Evolutionary conservation across 2,888 invertebrate genomes (phyloP).

Genomic region (Chloroclysta siterata): DNA sequence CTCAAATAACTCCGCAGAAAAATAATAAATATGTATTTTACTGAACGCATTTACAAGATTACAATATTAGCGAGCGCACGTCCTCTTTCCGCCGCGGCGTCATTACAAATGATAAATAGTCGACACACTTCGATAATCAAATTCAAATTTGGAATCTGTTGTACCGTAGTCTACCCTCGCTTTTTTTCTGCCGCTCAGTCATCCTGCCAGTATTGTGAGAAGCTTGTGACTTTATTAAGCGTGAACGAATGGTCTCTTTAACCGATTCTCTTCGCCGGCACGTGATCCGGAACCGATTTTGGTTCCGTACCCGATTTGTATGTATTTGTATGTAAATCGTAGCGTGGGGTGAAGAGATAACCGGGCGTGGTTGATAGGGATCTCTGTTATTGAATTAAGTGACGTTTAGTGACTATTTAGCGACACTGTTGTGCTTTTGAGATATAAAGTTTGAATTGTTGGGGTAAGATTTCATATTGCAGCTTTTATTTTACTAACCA

Average conservation of each 20-base stretch:
- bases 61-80: slow-evolving; percentile 79
- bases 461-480: slow-evolving; percentile 35
- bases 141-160: slow-evolving; percentile 85
- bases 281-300: slow-evolving; percentile 86
- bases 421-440: slow-evolving; percentile 44
- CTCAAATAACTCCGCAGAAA: slow-evolving; percentile 68
- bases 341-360: slow-evolving; percentile 76
- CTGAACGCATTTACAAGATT: slow-evolving; percentile 82
- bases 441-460: slow-evolving; percentile 40
- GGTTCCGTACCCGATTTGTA: slow-evolving; percentile 75
- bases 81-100: slow-evolving; percentile 71
- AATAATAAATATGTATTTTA: slow-evolving; percentile 78
- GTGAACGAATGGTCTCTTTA: slow-evolving; percentile 81
- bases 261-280: slow-evolving; percentile 85
- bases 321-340: slow-evolving; percentile 81
- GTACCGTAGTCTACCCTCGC: slow-evolving; percentile 60
- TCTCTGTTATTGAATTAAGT: slow-evolving; percentile 79
- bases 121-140: slow-evolving; percentile 85
- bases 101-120: slow-evolving; percentile 84
- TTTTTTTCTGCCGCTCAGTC: slow-evolving; percentile 65
- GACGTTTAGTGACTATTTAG: slow-evolving; percentile 67
- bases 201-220: slow-evolving; percentile 78
- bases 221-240: slow-evolving; percentile 83
- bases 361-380: slow-evolving; percentile 76
- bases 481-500: slow-evolving; percentile 3